Conservation (phyloP, 1,140 invertebrate species). For the Macrobrachium nipponense region DNA sequence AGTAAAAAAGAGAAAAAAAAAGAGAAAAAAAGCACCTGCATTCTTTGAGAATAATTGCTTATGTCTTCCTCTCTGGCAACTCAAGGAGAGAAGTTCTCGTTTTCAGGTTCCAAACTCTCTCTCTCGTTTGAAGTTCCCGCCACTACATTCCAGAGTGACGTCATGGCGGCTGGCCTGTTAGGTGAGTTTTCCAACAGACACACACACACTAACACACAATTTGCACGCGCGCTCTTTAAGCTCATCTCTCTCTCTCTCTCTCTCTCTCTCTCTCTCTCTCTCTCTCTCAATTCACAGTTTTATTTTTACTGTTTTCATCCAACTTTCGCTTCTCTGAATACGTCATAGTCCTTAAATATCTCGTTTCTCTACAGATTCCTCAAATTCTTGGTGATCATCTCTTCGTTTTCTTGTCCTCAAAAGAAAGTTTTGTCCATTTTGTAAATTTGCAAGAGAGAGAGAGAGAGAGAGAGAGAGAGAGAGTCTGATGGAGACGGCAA, state of each 20-base stretch:
- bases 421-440: too few relatives aligned
- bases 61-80: too few relatives aligned
- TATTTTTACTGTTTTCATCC: not conserved
- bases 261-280: slow-evolving; percentile 8
- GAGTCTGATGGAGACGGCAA: too few relatives aligned
- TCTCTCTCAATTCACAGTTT: not conserved
- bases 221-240: not conserved
- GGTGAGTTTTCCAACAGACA: not conserved
- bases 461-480: not conserved
- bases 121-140: slow-evolving; percentile 29
- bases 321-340: too few relatives aligned
- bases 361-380: not conserved
- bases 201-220: not conserved
- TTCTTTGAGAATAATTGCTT: too few relatives aligned
- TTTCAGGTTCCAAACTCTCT: slow-evolving; percentile 3
- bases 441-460: slow-evolving; percentile 1
- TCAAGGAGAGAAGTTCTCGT: not conserved
- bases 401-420: too few relatives aligned
- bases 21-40: too few relatives aligned
- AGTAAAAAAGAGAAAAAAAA: too few relatives aligned
- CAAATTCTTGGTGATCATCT: not conserved
- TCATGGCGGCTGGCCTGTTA: not conserved
- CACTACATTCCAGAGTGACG: slow-evolving; percentile 22
- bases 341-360: not conserved
- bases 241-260: not conserved